Conservation (phyloP, 2,888 invertebrate genomes). For the Eledona agricola region DNA sequence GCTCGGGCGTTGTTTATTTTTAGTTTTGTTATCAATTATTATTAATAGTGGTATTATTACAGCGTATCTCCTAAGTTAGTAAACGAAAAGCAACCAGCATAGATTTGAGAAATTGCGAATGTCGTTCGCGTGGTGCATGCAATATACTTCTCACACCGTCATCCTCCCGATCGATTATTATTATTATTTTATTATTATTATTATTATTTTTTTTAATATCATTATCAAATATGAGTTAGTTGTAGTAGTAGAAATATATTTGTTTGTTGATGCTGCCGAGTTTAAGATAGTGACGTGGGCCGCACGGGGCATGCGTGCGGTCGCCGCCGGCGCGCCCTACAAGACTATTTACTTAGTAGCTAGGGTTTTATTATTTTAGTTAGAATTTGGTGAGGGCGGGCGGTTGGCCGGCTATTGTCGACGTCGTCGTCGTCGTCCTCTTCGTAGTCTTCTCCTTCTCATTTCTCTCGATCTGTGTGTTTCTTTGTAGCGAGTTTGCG, state of each 20-base stretch:
- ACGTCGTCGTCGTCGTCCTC: constrained; percentile 13
- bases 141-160: constrained; percentile 53
- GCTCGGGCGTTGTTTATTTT: constrained; percentile 55
- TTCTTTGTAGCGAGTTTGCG: too few relatives aligned
- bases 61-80: constrained; percentile 51
- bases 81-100: constrained; percentile 27
- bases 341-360: constrained; percentile 57
- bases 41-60: constrained; percentile 49
- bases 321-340: constrained; percentile 44
- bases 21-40: constrained; percentile 53
- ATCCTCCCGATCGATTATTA: constrained; percentile 42
- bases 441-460: constrained; percentile 45
- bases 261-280: constrained; percentile 65
- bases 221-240: constrained; percentile 56
- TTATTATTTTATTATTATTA: constrained; percentile 46
- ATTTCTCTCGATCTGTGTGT: constrained; percentile 11
- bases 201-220: constrained; percentile 46
- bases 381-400: constrained; percentile 40
- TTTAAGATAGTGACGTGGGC: constrained; percentile 60
- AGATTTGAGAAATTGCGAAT: constrained; percentile 43
- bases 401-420: constrained; percentile 23
- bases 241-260: constrained; percentile 59
- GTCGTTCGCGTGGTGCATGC: constrained; percentile 61
- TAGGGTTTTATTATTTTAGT: constrained; percentile 49
- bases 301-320: constrained; percentile 43